These are phyloP conservation scores for Podotricha telesiphe DNA, from an alignment of 2,888 invertebrate species.

Conservation along the genomic window DNA sequence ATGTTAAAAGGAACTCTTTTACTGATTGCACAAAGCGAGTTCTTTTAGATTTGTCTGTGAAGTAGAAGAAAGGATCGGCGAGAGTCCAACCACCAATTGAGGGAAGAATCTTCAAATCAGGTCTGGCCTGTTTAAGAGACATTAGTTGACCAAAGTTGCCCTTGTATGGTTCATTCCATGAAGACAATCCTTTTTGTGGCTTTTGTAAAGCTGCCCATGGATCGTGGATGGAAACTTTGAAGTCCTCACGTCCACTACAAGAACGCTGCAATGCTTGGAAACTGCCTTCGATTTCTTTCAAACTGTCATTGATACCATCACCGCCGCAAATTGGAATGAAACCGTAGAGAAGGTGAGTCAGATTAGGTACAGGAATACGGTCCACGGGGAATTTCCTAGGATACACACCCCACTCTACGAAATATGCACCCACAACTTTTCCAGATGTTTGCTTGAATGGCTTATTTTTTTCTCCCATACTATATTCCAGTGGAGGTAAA, in stretches of 20 bases:
- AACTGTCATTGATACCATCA: conserved; percentile 79
- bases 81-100: conserved; percentile 79
- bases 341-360: conserved; percentile 76
- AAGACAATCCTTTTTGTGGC: conserved; percentile 74
- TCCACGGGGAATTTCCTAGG: conserved; percentile 78
- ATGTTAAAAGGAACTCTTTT: conserved; percentile 75
- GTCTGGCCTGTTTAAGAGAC: conserved; percentile 76
- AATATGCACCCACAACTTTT: conserved; percentile 76
- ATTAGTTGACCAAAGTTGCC: conserved; percentile 79
- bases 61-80: conserved; percentile 79
- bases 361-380: conserved; percentile 70
- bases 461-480: conserved; percentile 73
- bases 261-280: conserved; percentile 78
- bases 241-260: conserved; percentile 77
- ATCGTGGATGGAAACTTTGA: conserved; percentile 78
- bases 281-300: conserved; percentile 79
- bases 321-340: conserved; percentile 80
- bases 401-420: conserved; percentile 80
- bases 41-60: conserved; percentile 70
- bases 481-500: conserved; percentile 70
- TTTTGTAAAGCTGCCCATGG: conserved; percentile 80
- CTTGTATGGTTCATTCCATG: conserved; percentile 80
- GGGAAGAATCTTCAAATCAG: conserved; percentile 75
- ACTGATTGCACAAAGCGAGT: conserved; percentile 74
- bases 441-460: conserved; percentile 78